Conservation (phyloP, 2,113 vertebrate species). For the Nettapus auritus region DNA sequence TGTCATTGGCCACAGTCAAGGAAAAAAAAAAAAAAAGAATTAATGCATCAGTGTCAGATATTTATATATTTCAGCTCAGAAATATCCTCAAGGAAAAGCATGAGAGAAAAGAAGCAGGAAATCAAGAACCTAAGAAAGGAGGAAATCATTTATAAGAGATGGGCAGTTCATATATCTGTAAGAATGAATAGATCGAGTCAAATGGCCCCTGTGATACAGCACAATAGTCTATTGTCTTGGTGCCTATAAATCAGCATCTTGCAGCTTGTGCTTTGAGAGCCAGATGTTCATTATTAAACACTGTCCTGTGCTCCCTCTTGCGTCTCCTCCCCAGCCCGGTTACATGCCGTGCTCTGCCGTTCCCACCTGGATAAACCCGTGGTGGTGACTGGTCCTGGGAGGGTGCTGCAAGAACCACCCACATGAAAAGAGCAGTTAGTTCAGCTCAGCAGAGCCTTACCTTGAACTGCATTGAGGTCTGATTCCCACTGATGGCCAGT, state of each 20-base stretch:
- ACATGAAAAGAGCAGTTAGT: background rate
- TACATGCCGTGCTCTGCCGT: fast-evolving
- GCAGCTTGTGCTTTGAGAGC: background rate
- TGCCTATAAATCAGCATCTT: slow-evolving; percentile 25
- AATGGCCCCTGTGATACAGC: slow-evolving; percentile 19
- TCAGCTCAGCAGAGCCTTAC: background rate
- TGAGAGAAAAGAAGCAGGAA: slow-evolving; percentile 31
- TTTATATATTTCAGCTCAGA: background rate
- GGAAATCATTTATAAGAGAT: slow-evolving; percentile 14
- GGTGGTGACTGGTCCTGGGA: background rate
- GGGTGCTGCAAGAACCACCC: background rate
- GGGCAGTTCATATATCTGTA: slow-evolving; percentile 26
- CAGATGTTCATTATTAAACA: slow-evolving; percentile 48
- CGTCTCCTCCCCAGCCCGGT: background rate
- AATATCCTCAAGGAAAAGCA: background rate
- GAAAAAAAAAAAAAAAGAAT: background rate
- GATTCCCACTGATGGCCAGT: background rate
- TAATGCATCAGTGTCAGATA: background rate
- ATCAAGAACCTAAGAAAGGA: slow-evolving; percentile 15
- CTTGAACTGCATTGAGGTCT: background rate
- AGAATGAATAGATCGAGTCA: background rate
- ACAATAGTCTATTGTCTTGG: slow-evolving; percentile 28
- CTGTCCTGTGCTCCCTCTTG: background rate
- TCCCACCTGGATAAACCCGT: background rate
- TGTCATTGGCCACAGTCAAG: background rate